These are phyloP conservation scores for Melanotaenia maccullochi DNA, from an alignment of 2,797 vertebrate genomes.

Conservation along the genomic window DNA sequence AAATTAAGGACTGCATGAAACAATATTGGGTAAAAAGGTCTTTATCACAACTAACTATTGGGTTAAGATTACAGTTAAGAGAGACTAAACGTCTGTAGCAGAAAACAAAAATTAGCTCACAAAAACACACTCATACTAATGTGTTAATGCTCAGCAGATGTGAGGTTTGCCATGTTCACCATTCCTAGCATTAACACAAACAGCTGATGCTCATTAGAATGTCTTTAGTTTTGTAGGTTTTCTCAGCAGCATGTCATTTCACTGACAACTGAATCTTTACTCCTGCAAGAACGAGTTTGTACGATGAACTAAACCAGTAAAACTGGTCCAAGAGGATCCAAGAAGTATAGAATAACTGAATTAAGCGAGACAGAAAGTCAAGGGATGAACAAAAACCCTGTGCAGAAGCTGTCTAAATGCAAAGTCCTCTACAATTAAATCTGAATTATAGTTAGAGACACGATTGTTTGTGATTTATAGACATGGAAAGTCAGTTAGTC, in stretches of 20 bases:
- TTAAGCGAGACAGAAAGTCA: neutral
- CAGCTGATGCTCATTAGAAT: neutral
- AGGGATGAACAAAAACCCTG: neutral
- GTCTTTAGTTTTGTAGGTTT: neutral
- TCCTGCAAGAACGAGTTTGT: neutral
- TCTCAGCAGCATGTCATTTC: neutral
- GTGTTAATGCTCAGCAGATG: constrained; percentile 3
- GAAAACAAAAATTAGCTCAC: neutral
- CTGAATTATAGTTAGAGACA: neutral
- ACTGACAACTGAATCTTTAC: neutral
- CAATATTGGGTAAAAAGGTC: neutral
- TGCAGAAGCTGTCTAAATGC: neutral
- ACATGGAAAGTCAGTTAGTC: neutral
- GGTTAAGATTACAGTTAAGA: no score
- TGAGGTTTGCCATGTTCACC: neutral
- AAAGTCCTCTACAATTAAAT: neutral
- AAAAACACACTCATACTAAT: neutral
- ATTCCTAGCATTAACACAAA: neutral
- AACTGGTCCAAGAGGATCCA: neutral
- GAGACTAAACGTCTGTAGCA: neutral
- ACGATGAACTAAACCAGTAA: neutral
- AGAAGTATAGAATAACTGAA: neutral
- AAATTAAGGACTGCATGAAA: neutral
- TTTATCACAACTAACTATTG: neutral
- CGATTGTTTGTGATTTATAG: neutral